These are phyloP conservation scores for Manis crassicaudata DNA, from an alignment of 2,797 vertebrate species.

Conservation along the genomic window DNA sequence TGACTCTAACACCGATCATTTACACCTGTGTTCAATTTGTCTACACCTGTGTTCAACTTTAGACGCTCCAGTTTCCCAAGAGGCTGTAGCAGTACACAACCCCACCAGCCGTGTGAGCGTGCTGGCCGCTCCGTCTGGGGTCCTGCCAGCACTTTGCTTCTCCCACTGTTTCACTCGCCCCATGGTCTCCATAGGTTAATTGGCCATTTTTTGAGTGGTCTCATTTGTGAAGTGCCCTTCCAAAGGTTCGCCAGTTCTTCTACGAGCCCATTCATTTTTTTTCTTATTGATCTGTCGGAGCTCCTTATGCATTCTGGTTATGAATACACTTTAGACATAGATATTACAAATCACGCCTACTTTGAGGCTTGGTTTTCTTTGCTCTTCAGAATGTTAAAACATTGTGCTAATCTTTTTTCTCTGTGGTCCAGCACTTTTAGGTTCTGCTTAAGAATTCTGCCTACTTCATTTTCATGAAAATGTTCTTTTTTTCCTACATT, in stretches of 20 bases:
- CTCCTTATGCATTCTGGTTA: not conserved
- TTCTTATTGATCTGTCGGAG: not conserved
- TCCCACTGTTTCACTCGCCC: too few relatives aligned
- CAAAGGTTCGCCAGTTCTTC: not conserved
- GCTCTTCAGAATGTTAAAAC: not conserved
- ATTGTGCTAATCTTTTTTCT: not conserved
- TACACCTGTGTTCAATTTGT: not conserved
- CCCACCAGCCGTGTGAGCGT: accelerated
- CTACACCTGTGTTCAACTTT: accelerated
- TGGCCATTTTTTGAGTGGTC: accelerated
- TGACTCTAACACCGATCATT: accelerated
- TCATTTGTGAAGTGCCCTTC: not conserved
- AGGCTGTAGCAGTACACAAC: accelerated
- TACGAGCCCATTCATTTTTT: not conserved
- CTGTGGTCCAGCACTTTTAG: not conserved
- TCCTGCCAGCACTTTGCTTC: too few relatives aligned
- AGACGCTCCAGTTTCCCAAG: accelerated
- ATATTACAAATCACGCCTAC: not conserved
- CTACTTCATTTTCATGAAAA: not conserved
- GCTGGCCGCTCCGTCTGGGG: accelerated
- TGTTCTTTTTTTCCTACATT: not conserved
- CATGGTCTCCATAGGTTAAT: accelerated
- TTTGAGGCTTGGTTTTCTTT: not conserved
- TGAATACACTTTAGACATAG: not conserved
- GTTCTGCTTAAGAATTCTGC: not conserved